Evolutionary conservation across 2,797 vertebrate genomes (phyloP).

Genomic region (Lepilemur septentrionalis): DNA sequence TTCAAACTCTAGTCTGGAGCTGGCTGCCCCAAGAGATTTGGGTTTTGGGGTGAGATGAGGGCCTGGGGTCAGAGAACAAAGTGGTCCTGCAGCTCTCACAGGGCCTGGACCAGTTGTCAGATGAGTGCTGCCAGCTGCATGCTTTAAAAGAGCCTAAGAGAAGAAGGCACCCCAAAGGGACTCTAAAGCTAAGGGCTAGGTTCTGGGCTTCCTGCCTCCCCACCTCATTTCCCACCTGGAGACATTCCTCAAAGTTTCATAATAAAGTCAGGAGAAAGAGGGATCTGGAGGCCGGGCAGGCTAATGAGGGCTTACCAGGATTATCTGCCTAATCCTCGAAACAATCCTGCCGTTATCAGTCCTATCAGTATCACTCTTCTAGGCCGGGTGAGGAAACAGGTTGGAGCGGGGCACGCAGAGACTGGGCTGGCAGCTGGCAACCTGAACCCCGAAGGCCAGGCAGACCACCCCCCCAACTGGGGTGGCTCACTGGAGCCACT

Average conservation of each 20-base stretch:
- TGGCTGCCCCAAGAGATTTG: not conserved
- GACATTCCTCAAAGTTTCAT: not conserved
- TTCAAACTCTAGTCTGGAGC: not conserved
- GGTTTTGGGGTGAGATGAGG: not conserved
- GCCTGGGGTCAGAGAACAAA: not conserved
- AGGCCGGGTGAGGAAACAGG: not conserved
- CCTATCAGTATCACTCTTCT: not conserved
- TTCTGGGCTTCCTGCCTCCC: not conserved
- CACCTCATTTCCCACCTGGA: not conserved
- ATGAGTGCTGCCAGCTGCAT: not conserved
- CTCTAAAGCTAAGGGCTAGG: no score
- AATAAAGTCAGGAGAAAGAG: not conserved
- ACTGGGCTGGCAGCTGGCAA: not conserved
- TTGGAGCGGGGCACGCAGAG: not conserved
- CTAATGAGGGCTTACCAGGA: slow-evolving; percentile 29
- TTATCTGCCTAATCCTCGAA: slow-evolving; percentile 17
- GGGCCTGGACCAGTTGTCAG: not conserved
- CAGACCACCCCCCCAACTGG: not conserved
- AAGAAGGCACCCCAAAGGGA: not conserved
- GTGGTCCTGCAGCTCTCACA: no score
- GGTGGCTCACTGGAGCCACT: not conserved
- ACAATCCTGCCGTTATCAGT: not conserved
- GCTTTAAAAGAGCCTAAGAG: not conserved
- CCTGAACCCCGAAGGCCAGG: not conserved
- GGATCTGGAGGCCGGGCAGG: accelerated